Base-by-base conservation (phyloP, 2,888 invertebrate genomes). In the Dexiosoma caninum region DNA sequence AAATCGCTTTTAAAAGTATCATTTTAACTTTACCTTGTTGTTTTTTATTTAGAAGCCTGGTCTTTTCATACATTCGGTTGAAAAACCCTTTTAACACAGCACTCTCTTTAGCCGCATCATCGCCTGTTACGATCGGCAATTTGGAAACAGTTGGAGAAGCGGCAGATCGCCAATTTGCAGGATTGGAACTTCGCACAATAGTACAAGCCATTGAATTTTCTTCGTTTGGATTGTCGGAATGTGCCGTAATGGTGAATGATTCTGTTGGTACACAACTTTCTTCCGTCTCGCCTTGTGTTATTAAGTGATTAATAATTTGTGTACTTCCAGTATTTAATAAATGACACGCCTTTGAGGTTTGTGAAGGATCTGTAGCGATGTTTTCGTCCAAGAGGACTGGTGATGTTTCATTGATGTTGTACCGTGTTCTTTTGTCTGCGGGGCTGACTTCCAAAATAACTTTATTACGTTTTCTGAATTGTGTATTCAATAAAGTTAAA, bases 21-120 rank as follows among this genome's bases (percentile, higher is more conserved):
- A 80, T 78, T 71, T 83, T 83, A 6, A 84, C 67, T 4, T 53
- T 57, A 19, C 84, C 82, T 37, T 84, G 84, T 7, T 78, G 70
- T 27, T 35, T 46, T 7, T 60, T 75, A 7, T 53, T 70, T 37
- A 84, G 60, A 35, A 51, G 42, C 6, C 80, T 55, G 0, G 84
- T 83, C 51, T 82, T 57, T 0, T 82, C 53, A 51, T 81, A 84
- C 83, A 83, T 83, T 72, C 62, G 21, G 4, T 72, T 69, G 53
- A 83, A 84, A 51, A 84, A 83, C 0, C 21, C 16, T 4, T 62
- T 81, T 12, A 84, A 32, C 7, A 82, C 78, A 2, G 19, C 2
- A 3, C 44, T 70, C 2, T 60, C 21, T 12, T n/a, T 44, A 37
- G 44, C 10, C 12, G 37, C 30, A n/a, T 70, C 16, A 5, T 10